Evolutionary conservation across 92 coral and sea anemone genomes (phyloP).

Genomic region (Montipora capitata): DNA sequence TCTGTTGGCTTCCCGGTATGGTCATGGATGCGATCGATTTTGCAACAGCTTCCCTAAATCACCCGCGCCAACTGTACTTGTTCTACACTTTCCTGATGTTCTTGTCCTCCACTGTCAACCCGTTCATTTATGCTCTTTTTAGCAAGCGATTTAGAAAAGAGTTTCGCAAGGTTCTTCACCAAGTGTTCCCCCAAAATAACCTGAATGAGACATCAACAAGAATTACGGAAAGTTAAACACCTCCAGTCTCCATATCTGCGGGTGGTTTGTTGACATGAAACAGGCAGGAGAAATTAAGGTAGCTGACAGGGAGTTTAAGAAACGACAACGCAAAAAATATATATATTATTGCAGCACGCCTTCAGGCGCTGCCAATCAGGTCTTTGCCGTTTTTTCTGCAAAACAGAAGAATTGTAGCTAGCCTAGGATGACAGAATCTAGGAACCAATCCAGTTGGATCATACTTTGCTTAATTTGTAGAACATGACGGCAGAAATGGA

Average conservation of each 20-base stretch:
- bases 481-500: too few species aligned
- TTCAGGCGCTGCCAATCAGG: too few species aligned
- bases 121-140: constrained; percentile 45
- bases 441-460: too few species aligned
- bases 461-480: too few species aligned
- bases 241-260: background rate
- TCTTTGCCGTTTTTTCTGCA: too few species aligned
- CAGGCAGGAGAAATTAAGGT: too few species aligned
- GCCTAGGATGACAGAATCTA: too few species aligned
- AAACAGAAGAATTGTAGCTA: too few species aligned
- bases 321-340: too few species aligned
- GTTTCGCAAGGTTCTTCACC: constrained; percentile 13
- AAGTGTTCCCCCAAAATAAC: background rate
- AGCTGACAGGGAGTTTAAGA: too few species aligned
- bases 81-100: constrained; percentile 53
- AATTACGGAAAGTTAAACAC: background rate
- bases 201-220: background rate
- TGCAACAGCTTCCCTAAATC: constrained; percentile 30
- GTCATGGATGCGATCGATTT: constrained; percentile 49
- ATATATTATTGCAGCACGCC: too few species aligned
- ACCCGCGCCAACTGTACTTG: constrained; percentile 50
- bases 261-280: background rate
- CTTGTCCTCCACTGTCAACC: constrained; percentile 58
- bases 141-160: constrained; percentile 48
- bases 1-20: constrained; percentile 51